Evolutionary conservation across 2,888 invertebrate genomes (phyloP).

Genomic region (Andricus curvator): DNA sequence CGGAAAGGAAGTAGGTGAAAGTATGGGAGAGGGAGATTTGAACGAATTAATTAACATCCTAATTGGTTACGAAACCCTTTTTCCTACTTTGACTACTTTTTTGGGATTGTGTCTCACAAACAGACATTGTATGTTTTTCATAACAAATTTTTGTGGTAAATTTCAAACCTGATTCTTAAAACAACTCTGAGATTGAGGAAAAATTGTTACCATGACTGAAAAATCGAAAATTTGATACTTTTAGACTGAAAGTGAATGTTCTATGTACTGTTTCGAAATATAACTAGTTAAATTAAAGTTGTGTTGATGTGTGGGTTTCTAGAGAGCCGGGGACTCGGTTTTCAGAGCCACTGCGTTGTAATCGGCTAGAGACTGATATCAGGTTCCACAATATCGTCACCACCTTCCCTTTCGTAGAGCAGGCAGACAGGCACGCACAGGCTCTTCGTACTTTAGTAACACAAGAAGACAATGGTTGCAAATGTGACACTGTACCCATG

Average conservation of each 20-base stretch:
- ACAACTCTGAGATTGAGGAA: no score
- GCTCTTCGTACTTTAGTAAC: conserved; percentile 67
- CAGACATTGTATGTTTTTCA: no score
- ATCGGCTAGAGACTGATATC: conserved; percentile 55
- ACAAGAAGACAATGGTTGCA: conserved; percentile 71
- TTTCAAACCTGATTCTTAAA: no score
- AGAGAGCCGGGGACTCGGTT: conserved; percentile 27
- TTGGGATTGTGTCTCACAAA: no score
- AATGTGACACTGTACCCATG: conserved; percentile 48
- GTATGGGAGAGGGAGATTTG: no score
- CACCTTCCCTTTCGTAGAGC: conserved; percentile 53
- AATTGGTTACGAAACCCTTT: no score
- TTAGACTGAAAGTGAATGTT: neutral
- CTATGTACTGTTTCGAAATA: conserved; percentile 1
- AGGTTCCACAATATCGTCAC: conserved; percentile 53
- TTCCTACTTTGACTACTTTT: no score
- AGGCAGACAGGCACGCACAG: conserved; percentile 50
- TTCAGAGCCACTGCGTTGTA: conserved; percentile 48
- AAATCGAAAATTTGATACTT: neutral
- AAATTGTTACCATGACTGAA: neutral
- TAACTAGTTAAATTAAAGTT: neutral
- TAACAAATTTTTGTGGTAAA: no score
- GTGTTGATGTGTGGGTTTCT: neutral
- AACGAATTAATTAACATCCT: no score
- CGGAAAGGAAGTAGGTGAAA: no score